Conservation (phyloP, 2,113 vertebrate species). For the Pongo abelii region DNA sequence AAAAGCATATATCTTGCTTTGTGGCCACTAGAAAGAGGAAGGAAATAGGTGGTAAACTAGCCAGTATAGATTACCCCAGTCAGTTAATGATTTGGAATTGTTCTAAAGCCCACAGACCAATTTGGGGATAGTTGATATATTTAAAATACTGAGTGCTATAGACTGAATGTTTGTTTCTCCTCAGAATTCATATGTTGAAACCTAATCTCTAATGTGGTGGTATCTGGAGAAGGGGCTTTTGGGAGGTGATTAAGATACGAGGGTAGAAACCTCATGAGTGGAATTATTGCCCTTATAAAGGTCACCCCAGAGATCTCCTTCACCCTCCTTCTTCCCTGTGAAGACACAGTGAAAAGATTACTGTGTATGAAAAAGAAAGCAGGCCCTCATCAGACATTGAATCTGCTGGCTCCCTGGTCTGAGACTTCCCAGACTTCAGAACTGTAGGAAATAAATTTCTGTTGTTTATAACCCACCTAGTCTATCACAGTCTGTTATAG, state of each 20-base stretch:
- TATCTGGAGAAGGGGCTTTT: background rate
- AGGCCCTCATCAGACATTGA: background rate
- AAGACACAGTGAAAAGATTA: background rate
- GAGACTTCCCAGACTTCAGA: background rate
- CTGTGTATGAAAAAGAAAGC: background rate
- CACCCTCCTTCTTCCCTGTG: background rate
- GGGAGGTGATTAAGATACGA: background rate
- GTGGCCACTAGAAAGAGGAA: background rate
- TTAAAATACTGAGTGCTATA: background rate
- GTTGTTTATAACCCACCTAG: background rate
- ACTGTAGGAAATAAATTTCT: background rate
- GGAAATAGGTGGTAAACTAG: background rate
- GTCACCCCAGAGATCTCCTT: background rate
- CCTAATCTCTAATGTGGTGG: background rate
- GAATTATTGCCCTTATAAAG: background rate
- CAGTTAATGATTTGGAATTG: background rate
- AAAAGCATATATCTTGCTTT: background rate
- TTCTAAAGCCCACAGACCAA: background rate
- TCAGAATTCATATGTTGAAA: background rate
- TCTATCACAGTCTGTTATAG: background rate
- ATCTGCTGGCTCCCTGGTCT: background rate
- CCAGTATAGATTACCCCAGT: background rate
- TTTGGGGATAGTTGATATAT: background rate
- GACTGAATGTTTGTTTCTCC: background rate
- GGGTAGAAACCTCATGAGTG: background rate